These are phyloP conservation scores for Himalopsyche anomala DNA, from an alignment of 2,888 invertebrate genomes.

Conservation along the genomic window DNA sequence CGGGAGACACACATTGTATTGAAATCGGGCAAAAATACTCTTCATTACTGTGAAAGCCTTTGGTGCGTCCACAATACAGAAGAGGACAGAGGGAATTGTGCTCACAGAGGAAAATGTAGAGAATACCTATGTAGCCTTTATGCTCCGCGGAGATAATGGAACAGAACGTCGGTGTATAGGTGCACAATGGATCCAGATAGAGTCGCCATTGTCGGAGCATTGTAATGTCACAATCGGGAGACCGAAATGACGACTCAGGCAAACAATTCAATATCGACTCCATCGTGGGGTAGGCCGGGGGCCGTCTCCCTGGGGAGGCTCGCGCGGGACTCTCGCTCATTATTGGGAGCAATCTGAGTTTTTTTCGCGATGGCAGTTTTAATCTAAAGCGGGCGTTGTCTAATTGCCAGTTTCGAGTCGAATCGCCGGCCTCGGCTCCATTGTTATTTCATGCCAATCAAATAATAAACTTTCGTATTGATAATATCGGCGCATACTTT, in stretches of 20 bases:
- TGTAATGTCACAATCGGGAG: conserved; percentile 65
- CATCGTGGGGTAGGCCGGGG: conserved; percentile 23
- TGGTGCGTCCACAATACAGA: conserved; percentile 73
- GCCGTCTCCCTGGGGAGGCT: conserved; percentile 35
- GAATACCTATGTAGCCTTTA: conserved; percentile 65
- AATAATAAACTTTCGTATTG: conserved; percentile 39
- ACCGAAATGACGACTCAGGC: conserved; percentile 66
- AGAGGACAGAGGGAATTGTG: conserved; percentile 58
- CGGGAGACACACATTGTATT: conserved; percentile 72
- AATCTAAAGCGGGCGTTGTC: conserved; percentile 57
- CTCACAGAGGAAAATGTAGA: conserved; percentile 53
- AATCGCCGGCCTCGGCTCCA: conserved; percentile 31
- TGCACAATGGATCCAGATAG: conserved; percentile 65
- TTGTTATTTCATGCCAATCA: conserved; percentile 45
- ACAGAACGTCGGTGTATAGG: conserved; percentile 65
- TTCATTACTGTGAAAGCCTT: conserved; percentile 79
- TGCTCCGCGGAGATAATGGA: conserved; percentile 63
- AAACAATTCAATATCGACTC: conserved; percentile 65
- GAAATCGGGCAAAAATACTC: conserved; percentile 79
- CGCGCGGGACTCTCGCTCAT: conserved; percentile 57
- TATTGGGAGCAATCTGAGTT: conserved; percentile 64
- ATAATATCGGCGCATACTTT: conserved; percentile 26
- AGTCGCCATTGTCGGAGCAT: conserved; percentile 65
- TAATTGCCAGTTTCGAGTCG: conserved; percentile 60
- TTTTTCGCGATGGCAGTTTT: conserved; percentile 63